Conservation (phyloP, 2,888 invertebrate genomes). For the Dolomedes plantarius region DNA sequence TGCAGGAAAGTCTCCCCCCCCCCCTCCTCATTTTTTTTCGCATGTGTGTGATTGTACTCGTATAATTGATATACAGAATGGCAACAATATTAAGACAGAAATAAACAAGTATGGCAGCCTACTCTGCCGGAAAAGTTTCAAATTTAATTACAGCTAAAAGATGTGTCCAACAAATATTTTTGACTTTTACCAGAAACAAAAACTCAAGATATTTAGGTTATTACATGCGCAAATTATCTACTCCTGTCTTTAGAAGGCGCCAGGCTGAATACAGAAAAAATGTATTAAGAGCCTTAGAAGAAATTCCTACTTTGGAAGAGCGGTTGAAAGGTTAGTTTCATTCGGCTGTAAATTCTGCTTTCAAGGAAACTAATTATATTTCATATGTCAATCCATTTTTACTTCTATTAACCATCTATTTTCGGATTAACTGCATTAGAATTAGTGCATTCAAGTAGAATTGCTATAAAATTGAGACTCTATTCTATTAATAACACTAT, state of each 20-base stretch:
- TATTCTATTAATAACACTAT: too few relatives aligned
- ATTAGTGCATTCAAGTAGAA: too few relatives aligned
- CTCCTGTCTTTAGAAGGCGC: conserved; percentile 21
- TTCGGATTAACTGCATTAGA: too few relatives aligned
- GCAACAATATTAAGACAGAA: too few relatives aligned
- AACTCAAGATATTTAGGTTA: conserved; percentile 45
- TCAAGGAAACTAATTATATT: too few relatives aligned
- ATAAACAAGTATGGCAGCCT: conserved; percentile 25
- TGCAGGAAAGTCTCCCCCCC: too few relatives aligned
- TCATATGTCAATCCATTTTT: too few relatives aligned
- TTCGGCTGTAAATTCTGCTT: background rate
- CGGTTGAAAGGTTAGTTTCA: conserved; percentile 30
- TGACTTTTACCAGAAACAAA: conserved; percentile 25
- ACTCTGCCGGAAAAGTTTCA: conserved; percentile 34
- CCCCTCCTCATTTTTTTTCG: too few relatives aligned
- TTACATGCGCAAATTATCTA: conserved; percentile 20
- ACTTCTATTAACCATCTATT: too few relatives aligned
- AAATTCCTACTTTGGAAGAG: conserved; percentile 39
- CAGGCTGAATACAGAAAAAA: conserved; percentile 22
- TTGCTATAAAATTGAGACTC: too few relatives aligned
- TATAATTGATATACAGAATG: too few relatives aligned
- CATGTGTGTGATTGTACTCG: too few relatives aligned
- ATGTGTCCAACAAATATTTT: conserved; percentile 32
- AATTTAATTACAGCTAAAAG: conserved; percentile 17
- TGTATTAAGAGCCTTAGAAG: conserved; percentile 51